These are phyloP conservation scores for Paedocypris micromegethes DNA, from an alignment of 2,797 vertebrate genomes.

Conservation along the genomic window DNA sequence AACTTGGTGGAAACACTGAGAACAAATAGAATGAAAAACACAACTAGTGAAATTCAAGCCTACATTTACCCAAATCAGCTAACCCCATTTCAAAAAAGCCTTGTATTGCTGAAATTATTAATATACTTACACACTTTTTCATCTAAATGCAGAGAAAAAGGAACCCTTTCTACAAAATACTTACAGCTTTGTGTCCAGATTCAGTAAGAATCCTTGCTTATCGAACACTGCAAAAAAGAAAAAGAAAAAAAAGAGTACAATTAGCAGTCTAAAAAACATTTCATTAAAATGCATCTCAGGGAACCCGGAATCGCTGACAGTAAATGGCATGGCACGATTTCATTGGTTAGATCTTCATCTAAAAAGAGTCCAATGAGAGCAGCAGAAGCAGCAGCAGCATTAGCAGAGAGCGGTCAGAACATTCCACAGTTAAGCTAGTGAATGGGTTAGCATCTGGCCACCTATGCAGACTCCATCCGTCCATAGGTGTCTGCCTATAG, in stretches of 20 bases:
- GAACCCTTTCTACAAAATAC: constrained; percentile 53
- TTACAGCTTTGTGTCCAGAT: constrained; percentile 82
- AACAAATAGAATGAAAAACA: no score
- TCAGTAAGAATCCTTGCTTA: constrained; percentile 82
- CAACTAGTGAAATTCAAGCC: no score
- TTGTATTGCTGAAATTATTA: no score
- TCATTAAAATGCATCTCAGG: constrained; percentile 14
- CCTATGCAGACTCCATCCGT: constrained; percentile 17
- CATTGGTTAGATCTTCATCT: constrained; percentile 9
- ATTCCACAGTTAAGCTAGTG: constrained; percentile 11
- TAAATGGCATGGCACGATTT: not conserved
- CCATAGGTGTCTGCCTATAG: constrained; percentile 18
- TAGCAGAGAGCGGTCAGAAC: constrained; percentile 24
- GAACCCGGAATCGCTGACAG: no score
- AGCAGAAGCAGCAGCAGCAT: constrained; percentile 11
- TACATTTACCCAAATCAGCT: no score
- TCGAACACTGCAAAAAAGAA: constrained; percentile 74
- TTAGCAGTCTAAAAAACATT: not conserved
- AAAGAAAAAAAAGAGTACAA: constrained; percentile 26
- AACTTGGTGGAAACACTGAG: no score
- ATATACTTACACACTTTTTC: no score
- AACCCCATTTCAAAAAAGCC: no score
- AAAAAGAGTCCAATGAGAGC: constrained; percentile 7
- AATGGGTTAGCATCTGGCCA: constrained; percentile 25
- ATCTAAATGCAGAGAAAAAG: not conserved